Evolutionary conservation across 2,888 invertebrate species (phyloP), one percentile per base, ranked within the genome.

Genomic region (Eupithecia insigniata): DNA sequence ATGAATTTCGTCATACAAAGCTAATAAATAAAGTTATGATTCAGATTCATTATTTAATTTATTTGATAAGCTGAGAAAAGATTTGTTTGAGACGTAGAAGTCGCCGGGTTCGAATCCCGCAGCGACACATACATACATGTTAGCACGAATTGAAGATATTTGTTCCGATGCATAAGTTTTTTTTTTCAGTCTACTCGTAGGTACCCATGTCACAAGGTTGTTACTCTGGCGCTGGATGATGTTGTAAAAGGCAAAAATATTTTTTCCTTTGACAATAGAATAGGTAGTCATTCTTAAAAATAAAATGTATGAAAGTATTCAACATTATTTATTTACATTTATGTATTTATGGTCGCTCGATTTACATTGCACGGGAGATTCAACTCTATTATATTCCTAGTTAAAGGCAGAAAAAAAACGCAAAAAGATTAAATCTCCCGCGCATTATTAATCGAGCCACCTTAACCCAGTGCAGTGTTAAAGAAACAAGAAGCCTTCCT

Each of bases 401-500:
- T 43, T n/a, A n/a, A 6, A 0, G 10, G 8, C 36, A 36, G 1
- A 36, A 36, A 36, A 36, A 12, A n/a, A 43, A 4, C 18, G 8
- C 43, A 43, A 43, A 7, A n/a, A 8, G n/a, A 8, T 51, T 3
- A 3, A 26, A 12, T 22, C 10, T 22, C 3, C 4, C 26, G 46
- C 46, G 46, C 55, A 14, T 14, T 26, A 5, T 26, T 3, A 26
- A 26, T 55, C 55, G 12, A 22, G 22, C 55, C 1, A 26, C 22
- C 55, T n/a, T 8, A 60, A 30, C 28, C 62, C n/a, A 30, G 62
- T 62, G 34, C 10, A 64, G 43, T 66, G 36, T 39, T 10, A 78
- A 79, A 77, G 79, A 74, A 75, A 78, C 82, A 86, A 22, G 89
- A 86, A 80, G 87, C 87, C 91, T 91, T 91, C 91, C 88, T 91